Evolutionary conservation across 2,888 invertebrate species (phyloP).

Genomic region (Drosophila crucigera): DNA sequence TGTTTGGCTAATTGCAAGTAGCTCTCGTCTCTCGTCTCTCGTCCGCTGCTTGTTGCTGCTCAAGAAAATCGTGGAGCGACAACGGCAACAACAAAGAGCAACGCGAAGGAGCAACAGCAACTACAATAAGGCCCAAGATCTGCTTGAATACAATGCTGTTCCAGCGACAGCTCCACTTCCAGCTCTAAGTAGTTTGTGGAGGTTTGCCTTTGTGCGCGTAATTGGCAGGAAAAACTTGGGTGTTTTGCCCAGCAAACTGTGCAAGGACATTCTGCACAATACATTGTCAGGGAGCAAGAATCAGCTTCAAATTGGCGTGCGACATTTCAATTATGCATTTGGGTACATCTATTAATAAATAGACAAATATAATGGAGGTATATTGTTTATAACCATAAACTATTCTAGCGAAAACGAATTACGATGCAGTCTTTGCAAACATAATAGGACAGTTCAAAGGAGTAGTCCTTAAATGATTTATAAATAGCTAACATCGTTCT

Average conservation of each 20-base stretch:
- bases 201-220: constrained; percentile 57
- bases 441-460: not conserved
- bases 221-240: constrained; percentile 59
- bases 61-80: constrained; percentile 11
- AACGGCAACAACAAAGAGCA: constrained; percentile 9
- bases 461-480: not conserved
- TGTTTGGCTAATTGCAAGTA: constrained; percentile 77
- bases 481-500: not conserved
- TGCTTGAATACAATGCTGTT: constrained; percentile 31
- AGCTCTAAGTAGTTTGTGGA: constrained; percentile 15
- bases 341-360: not conserved
- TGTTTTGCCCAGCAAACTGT: constrained; percentile 1
- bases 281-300: constrained; percentile 4
- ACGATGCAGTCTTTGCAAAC: not conserved
- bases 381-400: not conserved
- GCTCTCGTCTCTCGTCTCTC: constrained; percentile 45
- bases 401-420: not conserved
- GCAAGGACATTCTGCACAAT: constrained; percentile 6
- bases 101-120: not conserved
- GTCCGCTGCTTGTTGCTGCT: constrained; percentile 1
- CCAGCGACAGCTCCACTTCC: constrained; percentile 7
- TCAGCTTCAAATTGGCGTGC: constrained; percentile 7
- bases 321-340: constrained; percentile 1
- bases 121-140: constrained; percentile 11
- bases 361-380: not conserved